Evolutionary conservation across 2,888 invertebrate genomes (phyloP), one percentile per base, ranked within the genome.

Genomic region (Nymphalis polychloros): DNA sequence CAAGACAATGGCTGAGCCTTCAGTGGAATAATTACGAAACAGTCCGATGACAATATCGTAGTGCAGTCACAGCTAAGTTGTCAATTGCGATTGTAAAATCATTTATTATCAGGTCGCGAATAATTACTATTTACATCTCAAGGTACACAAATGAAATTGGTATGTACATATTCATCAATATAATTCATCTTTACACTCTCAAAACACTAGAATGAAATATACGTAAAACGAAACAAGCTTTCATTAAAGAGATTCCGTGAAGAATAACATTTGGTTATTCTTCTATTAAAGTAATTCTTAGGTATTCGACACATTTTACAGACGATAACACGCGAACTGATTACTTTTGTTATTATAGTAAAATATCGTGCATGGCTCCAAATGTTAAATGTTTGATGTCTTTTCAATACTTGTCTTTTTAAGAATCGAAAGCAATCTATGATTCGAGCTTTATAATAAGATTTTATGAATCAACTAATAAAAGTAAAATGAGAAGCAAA

Each of bases 341-440:
- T 52, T 52, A 16, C 23, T 23, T 52, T n/a, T 19, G 50, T 52
- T 52, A 52, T 52, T 52, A 16, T 52, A 52, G 27, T 52, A 52
- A 31, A 8, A 31, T 31, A 55, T 55, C 31, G n/a, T 31, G 31
- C 20, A 31, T 17, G 31, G 8, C 49, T 19, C 8, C 55, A 55
- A 55, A 31, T 55, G 35, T 35, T 35, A 35, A 31, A 55, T 35
- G 8, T 57, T 41, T 1, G 10, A 35, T 41, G n/a, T 35, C 19
- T 41, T 49, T 17, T 17, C 19, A 17, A 8, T 2, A 19, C 23
- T 23, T 23, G 23, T 23, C 1, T 23, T 49, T 17, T 17, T 49
- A 17, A 2, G 6, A 19, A 49, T 19, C 49, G 49, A 19, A 49
- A n/a, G 49, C 19, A 8, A 49, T 49, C 19, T 49, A 49, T 41